Base-by-base conservation (phyloP, 2,113 vertebrate species). In the Plectropomus leopardus region DNA sequence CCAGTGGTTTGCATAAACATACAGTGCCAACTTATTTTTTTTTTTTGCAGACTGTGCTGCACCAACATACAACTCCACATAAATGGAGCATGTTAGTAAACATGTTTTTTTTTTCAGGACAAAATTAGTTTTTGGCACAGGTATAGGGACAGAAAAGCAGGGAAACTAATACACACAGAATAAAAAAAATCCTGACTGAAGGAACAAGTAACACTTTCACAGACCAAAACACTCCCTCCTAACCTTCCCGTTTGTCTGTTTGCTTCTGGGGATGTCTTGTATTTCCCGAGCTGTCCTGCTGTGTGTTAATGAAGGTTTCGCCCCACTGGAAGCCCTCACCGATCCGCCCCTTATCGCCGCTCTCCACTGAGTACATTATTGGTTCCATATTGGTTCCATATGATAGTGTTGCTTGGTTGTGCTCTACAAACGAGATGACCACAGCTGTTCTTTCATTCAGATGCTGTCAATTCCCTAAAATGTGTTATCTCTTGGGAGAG, bases 261-360 rank as follows among this genome's bases (percentile, higher is more conserved):
- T 91, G 82, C 90, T 86, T 86, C 75, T 74, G 84, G 88, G 76
- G 89, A 86, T 76, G 79, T 75, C 79, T 69, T 81, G 76, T 86
- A 86, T 93, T 94, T 93, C 93, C 92, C 92, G 91, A 80, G 92
- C 66, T 78, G 70, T 42, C 94, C 92, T 87, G 92, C 93, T 94
- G 94, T 87, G 94, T 51, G 45, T 86, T 94, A 92, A 95, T 93
- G 90, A 95, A 94, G 91, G 80, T 77, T 90, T 89, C 28, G 42
- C 91, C 65, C 86, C 83, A 89, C 89, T 88, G 91, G 84, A 85
- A 72, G 86, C 74, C 86, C 72, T 77, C 70, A 40, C 47, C 48
- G 30, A 75, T 53, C 78, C 54, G 21, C 58, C 82, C 70, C 81
- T 89, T 76, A 72, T 81, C 80, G 79, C 66, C 75, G 51, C 24